Evolutionary conservation across 2,797 vertebrate species (phyloP).

Genomic region (Phyllotis vaccarum): DNA sequence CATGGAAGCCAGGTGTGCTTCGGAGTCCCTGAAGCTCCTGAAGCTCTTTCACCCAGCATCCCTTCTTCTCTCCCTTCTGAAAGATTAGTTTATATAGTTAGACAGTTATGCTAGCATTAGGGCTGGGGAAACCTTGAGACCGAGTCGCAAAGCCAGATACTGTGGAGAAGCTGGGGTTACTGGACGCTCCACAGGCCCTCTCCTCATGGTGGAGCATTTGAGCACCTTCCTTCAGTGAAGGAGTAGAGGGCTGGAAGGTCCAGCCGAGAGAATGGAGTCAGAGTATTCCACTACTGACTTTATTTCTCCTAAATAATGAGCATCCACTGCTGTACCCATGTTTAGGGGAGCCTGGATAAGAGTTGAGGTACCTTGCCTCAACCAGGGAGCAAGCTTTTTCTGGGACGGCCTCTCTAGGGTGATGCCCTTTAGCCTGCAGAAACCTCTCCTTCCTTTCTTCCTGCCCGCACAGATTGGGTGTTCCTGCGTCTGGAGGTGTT

Average conservation of each 20-base stretch:
- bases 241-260: not conserved
- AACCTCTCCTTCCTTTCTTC: not conserved
- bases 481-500: rapidly evolving
- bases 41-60: not conserved
- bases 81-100: not conserved
- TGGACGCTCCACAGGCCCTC: too few species aligned
- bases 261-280: not conserved
- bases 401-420: not conserved
- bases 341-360: too few species aligned
- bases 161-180: not conserved
- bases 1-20: not conserved
- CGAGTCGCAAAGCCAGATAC: not conserved
- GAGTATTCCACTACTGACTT: not conserved
- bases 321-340: not conserved
- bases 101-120: rapidly evolving
- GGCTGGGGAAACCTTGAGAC: not conserved
- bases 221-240: not conserved
- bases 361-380: not conserved
- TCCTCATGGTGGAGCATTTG: not conserved
- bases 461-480: not conserved
- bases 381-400: not conserved
- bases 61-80: rapidly evolving
- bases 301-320: not conserved
- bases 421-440: too few species aligned
- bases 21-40: not conserved